These are phyloP conservation scores for Leptinotarsa rubiginosa DNA, from an alignment of 2,888 invertebrate genomes.

Conservation along the genomic window DNA sequence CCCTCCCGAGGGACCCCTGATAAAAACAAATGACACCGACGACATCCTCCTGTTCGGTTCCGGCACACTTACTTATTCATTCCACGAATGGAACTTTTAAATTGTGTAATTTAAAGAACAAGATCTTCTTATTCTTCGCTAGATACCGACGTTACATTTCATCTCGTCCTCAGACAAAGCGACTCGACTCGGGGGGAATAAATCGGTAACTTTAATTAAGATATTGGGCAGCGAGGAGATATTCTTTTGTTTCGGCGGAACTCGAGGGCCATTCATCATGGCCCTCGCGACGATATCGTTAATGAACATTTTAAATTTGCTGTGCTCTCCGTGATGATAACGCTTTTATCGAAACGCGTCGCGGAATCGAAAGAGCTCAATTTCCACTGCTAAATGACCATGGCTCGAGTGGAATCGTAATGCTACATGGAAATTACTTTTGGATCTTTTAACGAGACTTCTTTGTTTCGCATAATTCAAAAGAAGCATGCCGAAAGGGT, in stretches of 20 bases:
- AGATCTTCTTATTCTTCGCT: constrained; percentile 59
- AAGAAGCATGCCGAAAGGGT: constrained; percentile 1
- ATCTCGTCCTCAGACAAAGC: constrained; percentile 61
- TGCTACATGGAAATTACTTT: constrained; percentile 33
- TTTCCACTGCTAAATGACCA: constrained; percentile 46
- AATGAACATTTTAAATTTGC: constrained; percentile 66
- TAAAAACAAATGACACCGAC: constrained; percentile 66
- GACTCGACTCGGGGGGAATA: constrained; percentile 58
- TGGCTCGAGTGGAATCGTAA: constrained; percentile 21
- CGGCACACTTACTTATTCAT: constrained; percentile 65
- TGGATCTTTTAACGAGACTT: constrained; percentile 37
- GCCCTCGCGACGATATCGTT: constrained; percentile 62
- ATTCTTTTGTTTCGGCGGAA: constrained; percentile 66
- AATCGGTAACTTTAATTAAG: constrained; percentile 69
- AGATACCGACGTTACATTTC: constrained; percentile 57
- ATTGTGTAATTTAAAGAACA: constrained; percentile 67
- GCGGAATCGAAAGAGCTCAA: constrained; percentile 45
- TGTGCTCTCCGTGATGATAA: constrained; percentile 55
- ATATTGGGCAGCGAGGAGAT: constrained; percentile 66
- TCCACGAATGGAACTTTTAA: constrained; percentile 68
- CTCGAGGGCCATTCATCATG: constrained; percentile 63
- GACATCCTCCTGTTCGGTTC: constrained; percentile 64
- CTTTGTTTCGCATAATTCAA: constrained; percentile 38
- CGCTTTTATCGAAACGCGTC: constrained; percentile 53
- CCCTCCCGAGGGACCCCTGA: constrained; percentile 60